Evolutionary conservation across 2,888 invertebrate genomes (phyloP).

Genomic region (Thereva unica): DNA sequence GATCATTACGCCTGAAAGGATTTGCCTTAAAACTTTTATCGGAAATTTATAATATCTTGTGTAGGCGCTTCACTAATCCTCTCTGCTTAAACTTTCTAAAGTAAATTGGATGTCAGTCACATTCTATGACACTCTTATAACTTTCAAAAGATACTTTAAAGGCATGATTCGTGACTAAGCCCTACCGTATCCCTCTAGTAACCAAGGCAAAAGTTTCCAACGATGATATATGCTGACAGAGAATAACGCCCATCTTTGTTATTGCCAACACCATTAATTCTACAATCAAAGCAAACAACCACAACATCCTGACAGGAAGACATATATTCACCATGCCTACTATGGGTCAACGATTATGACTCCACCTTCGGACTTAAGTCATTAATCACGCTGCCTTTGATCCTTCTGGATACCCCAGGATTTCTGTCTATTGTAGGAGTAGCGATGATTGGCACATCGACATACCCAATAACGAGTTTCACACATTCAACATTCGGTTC

Average conservation of each 20-base stretch:
- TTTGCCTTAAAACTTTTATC: no score
- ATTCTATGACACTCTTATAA: no score
- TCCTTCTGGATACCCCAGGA: not conserved
- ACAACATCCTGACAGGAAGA: constrained; percentile 12
- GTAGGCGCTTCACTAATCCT: no score
- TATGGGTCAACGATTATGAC: constrained; percentile 23
- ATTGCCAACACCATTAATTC: constrained; percentile 14
- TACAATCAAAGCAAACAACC: constrained; percentile 14
- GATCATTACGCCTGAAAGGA: no score
- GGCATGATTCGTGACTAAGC: no score
- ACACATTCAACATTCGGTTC: constrained; percentile 12
- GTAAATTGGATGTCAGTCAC: no score
- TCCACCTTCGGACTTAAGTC: not conserved
- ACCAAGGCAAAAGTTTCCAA: no score
- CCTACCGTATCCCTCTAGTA: no score
- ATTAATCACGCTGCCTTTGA: constrained; percentile 4
- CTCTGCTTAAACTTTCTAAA: no score
- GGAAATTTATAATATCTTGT: no score
- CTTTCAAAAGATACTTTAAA: no score
- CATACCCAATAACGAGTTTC: not conserved
- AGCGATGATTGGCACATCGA: constrained; percentile 7
- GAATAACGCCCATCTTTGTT: not conserved
- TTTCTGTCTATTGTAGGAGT: not conserved
- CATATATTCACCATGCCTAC: not conserved
- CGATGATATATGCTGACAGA: not conserved